phyloP scores from a whole-genome alignment of 2,113 vertebrate species.

The Poecile atricapillus region DNA sequence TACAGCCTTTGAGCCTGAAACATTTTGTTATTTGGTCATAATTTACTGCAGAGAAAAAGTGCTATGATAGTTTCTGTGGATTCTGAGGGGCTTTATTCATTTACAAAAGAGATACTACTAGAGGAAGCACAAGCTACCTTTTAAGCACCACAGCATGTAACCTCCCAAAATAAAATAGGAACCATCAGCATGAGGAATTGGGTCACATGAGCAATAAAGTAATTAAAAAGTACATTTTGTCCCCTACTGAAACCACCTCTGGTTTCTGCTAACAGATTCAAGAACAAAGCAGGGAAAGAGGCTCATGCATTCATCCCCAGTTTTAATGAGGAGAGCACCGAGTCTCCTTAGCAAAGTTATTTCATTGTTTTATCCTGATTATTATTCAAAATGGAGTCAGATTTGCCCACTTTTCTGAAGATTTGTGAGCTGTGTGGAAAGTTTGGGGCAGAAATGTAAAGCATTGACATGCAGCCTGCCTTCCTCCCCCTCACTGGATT shows the following conservation, averaged over 20 bases:
- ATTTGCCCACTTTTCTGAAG: background rate
- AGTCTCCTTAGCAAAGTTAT: background rate
- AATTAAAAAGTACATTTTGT: background rate
- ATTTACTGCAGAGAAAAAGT: slow-evolving; percentile 29
- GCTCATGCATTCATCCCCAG: rapidly evolving
- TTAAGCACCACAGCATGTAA: background rate
- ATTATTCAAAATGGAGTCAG: background rate
- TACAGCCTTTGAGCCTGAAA: slow-evolving; percentile 14
- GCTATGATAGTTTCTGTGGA: background rate
- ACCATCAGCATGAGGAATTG: background rate
- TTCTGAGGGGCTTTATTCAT: background rate
- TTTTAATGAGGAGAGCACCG: background rate
- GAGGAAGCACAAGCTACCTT: background rate
- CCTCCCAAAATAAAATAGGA: background rate
- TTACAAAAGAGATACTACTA: background rate
- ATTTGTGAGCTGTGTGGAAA: background rate
- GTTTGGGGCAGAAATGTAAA: background rate
- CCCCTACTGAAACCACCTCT: background rate
- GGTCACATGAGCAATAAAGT: background rate
- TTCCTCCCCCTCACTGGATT: background rate
- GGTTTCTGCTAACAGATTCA: background rate
- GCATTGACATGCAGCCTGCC: no score
- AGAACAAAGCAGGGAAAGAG: background rate
- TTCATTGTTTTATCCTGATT: background rate
- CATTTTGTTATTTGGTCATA: slow-evolving; percentile 22